Percentiles rank a stretch among this genome's conserved stretches.
phyloP scores from a whole-genome alignment of 2,888 invertebrate genomes.

The Plebejus melissa region DNA sequence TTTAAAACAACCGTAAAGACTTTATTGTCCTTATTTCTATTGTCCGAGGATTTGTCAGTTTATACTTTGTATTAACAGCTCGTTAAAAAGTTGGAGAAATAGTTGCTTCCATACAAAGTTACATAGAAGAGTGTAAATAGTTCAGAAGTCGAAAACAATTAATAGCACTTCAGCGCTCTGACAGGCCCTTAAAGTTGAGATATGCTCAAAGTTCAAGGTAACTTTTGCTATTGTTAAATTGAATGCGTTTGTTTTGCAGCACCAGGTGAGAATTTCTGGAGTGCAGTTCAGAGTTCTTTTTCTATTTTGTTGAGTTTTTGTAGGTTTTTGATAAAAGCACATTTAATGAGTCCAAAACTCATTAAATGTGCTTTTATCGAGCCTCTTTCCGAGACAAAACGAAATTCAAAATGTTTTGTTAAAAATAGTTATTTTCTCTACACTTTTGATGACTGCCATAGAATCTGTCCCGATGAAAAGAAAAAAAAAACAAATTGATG shows the following conservation, averaged over 20 bases:
- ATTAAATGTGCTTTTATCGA: no score
- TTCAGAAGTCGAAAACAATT: constrained; percentile 22
- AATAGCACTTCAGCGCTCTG: background rate
- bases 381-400: no score
- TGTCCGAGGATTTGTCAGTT: background rate
- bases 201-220: constrained; percentile 9
- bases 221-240: background rate
- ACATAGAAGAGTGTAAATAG: constrained; percentile 11
- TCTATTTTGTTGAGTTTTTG: background rate
- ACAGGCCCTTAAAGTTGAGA: background rate
- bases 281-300: background rate
- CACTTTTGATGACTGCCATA: no score
- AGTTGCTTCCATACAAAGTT: constrained; percentile 24
- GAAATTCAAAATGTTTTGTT: no score
- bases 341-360: no score
- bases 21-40: constrained; percentile 2
- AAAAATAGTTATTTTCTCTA: no score
- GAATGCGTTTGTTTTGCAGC: background rate
- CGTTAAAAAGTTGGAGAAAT: constrained; percentile 22
- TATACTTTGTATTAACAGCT: constrained; percentile 11
- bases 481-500: no score
- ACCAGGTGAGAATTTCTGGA: background rate
- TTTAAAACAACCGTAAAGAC: background rate
- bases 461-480: no score
- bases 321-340: no score